phyloP scores from a whole-genome alignment of 2,797 vertebrate species.

The Coendou prehensilis region DNA sequence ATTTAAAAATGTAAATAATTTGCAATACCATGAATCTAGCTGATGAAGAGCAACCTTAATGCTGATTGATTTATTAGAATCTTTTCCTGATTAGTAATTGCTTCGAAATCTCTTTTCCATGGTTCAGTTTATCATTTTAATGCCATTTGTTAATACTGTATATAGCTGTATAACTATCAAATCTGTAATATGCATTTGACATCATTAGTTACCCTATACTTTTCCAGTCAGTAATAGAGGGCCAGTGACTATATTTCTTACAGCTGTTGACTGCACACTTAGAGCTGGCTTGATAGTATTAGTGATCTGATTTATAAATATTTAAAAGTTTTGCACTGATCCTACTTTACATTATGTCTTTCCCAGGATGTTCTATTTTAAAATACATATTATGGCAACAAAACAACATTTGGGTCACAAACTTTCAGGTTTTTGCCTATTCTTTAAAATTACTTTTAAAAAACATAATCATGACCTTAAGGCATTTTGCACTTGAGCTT shows the following conservation, averaged over 20 bases:
- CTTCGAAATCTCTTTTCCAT: constrained; percentile 78
- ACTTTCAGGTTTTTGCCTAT: constrained; percentile 24
- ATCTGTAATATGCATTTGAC: constrained; percentile 63
- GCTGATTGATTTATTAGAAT: constrained; percentile 87
- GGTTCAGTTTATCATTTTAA: constrained; percentile 74
- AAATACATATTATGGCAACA: constrained; percentile 19
- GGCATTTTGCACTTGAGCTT: constrained; percentile 67
- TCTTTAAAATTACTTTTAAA: constrained; percentile 75
- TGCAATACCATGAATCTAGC: constrained; percentile 78
- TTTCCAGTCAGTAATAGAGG: constrained; percentile 49
- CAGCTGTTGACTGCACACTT: background rate
- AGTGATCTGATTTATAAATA: constrained; percentile 60
- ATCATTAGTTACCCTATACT: constrained; percentile 31
- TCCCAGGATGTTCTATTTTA: constrained; percentile 18
- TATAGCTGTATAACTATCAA: constrained; percentile 71
- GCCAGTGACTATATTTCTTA: background rate
- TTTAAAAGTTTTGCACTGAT: background rate
- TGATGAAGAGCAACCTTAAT: constrained; percentile 84
- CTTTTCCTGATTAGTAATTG: constrained; percentile 83
- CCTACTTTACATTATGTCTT: background rate
- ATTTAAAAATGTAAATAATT: constrained; percentile 86
- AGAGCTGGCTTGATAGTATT: constrained; percentile 26
- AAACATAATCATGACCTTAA: constrained; percentile 71
- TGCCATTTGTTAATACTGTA: constrained; percentile 58
- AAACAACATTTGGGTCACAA: constrained; percentile 64